A percentile compares a stretch with the other conserved stretches of the same genome.
Conservation (phyloP, 2,113 vertebrate species). For the human region DNA sequence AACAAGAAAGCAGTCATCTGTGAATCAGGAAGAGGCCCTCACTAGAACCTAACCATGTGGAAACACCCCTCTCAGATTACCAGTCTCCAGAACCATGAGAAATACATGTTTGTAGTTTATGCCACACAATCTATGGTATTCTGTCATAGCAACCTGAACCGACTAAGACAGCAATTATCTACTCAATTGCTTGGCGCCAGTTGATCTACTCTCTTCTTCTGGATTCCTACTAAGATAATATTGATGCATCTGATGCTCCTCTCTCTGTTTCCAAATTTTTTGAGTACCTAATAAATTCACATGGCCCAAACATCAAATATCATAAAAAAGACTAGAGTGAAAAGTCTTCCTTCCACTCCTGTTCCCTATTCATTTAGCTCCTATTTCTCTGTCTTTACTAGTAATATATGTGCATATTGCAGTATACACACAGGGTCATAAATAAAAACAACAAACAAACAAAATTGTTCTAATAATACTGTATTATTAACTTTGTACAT, state of each 20-base stretch:
- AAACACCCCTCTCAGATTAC: not conserved
- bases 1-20: not conserved
- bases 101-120: not conserved
- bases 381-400: not conserved
- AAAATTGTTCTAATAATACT: not conserved
- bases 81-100: not conserved
- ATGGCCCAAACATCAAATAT: not conserved
- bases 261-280: not conserved
- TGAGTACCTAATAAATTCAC: not conserved
- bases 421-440: not conserved
- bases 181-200: no score
- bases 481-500: not conserved
- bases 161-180: no score
- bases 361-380: not conserved
- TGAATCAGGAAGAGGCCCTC: not conserved
- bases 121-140: not conserved
- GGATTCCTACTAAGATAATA: not conserved
- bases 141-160: not conserved
- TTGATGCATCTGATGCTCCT: not conserved
- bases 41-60: not conserved
- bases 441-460: not conserved
- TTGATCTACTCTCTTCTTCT: not conserved
- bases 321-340: not conserved
- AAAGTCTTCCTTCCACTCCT: not conserved
- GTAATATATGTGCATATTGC: not conserved